Percentiles rank a stretch among this genome's conserved stretches.
These are phyloP conservation scores for Physeter macrocephalus DNA, from an alignment of 2,113 vertebrate genomes.

Conservation along the genomic window DNA sequence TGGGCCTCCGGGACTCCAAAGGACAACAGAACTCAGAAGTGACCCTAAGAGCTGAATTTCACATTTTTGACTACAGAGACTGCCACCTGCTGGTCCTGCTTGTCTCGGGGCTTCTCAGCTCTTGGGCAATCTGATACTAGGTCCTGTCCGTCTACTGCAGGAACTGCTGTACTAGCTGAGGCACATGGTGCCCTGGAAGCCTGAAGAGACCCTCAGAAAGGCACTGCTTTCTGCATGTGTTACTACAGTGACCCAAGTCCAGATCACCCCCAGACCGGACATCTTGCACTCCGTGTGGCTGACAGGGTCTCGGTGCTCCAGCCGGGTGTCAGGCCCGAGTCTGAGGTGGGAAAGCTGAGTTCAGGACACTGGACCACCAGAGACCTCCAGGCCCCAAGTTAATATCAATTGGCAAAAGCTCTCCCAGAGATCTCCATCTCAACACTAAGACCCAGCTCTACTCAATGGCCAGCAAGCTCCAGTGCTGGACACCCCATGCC, in stretches of 20 bases:
- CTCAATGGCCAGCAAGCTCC: too few species aligned
- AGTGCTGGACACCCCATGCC: too few species aligned
- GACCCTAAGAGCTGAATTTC: neutral
- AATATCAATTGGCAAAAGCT: too few species aligned
- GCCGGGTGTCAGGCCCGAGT: too few species aligned
- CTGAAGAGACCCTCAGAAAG: neutral
- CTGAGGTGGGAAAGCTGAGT: too few species aligned
- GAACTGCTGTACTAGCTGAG: neutral
- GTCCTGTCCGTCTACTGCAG: neutral
- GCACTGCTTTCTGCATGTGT: neutral
- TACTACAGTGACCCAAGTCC: neutral
- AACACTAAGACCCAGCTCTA: too few species aligned
- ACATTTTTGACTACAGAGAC: neutral
- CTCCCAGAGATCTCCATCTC: too few species aligned
- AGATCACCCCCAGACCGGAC: neutral
- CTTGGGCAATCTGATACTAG: neutral
- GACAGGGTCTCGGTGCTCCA: too few species aligned
- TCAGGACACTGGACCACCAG: too few species aligned
- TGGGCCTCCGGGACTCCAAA: too few species aligned
- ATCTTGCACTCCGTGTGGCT: neutral
- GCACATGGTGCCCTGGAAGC: neutral
- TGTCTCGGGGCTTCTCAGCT: neutral
- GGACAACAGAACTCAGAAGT: neutral
- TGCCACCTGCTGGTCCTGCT: neutral
- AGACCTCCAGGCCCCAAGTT: too few species aligned